Base-by-base conservation (phyloP, 2,113 vertebrate species). In the Neodontobutis hainanensis region DNA sequence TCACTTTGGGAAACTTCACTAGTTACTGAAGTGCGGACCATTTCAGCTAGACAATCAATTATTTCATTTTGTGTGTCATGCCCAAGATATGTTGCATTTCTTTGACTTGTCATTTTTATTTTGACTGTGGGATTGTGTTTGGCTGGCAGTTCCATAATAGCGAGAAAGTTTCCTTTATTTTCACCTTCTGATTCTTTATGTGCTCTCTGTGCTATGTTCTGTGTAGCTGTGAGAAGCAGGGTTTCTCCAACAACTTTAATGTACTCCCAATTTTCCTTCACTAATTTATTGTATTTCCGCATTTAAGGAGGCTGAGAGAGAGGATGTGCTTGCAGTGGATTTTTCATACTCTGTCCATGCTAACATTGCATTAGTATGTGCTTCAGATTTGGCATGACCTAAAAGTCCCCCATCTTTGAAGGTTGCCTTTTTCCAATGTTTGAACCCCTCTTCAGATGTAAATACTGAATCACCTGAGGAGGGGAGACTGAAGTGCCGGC, bases 21-120 rank as follows among this genome's bases (percentile, higher is more conserved):
- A 11, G 12, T 70, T 38, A 65, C n/a, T n/a, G n/a, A n/a, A n/a
- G n/a, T n/a, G n/a, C n/a, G n/a, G n/a, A n/a, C n/a, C n/a, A n/a
- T n/a, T n/a, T n/a, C 45, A 66, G 68, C 51, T n/a, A 59, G 62
- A 32, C 14, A 2, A 27, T 27, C 19, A 46, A 73, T 70, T 36
- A 78, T 73, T 69, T 78, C 76, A 61, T 27, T 27, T 27, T 53
- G 42, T 34, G 38, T 60, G 1, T 0, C 8, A 58, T 72, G 60
- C 3, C 62, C 11, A 15, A 55, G 42, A 10, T 55, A 45, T 11
- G 61, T 61, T 48, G 56, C 57, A 62, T 74, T 27, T 27, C 19
- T 27, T 27, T 27, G 19, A 27, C 19, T 27, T 27, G 19, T 27
- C 19, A 27, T 27, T 50, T 69, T 60, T 61, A 19, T 42, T 57